Evolutionary conservation across 2,888 invertebrate species (phyloP).

Genomic region (Apamea crenata): DNA sequence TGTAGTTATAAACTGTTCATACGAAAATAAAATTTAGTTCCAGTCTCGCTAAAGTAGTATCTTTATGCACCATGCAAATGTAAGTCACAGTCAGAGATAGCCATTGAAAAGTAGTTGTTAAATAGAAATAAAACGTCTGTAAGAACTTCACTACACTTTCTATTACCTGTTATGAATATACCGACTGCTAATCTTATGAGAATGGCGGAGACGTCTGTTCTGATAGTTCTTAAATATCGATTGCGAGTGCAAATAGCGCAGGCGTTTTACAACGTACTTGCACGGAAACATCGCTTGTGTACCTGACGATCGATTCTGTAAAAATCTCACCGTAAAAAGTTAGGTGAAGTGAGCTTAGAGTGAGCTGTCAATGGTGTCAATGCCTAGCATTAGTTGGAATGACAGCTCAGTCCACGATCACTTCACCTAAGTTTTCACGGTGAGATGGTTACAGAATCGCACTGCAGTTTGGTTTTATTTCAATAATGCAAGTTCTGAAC

Average conservation of each 20-base stretch:
- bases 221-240: slow-evolving; percentile 31
- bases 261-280: slow-evolving; percentile 39
- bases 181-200: slow-evolving; percentile 68
- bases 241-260: slow-evolving; percentile 56
- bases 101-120: slow-evolving; percentile 13
- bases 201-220: slow-evolving; percentile 55
- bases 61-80: background rate
- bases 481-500: slow-evolving; percentile 25
- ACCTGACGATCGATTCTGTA: too few species aligned
- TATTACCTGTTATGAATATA: slow-evolving; percentile 59
- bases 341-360: too few species aligned
- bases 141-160: slow-evolving; percentile 26
- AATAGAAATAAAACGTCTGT: slow-evolving; percentile 7
- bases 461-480: slow-evolving; percentile 37
- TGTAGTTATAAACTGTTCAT: background rate
- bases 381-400: too few species aligned
- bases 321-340: too few species aligned
- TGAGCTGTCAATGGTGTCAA: too few species aligned
- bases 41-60: slow-evolving; percentile 3
- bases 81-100: background rate
- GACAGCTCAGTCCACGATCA: too few species aligned
- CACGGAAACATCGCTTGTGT: slow-evolving; percentile 19
- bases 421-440: too few species aligned
- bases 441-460: too few species aligned
- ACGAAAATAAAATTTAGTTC: slow-evolving; percentile 1